Conservation (phyloP, 1,140 invertebrate genomes). For the Penaeus indicus region DNA sequence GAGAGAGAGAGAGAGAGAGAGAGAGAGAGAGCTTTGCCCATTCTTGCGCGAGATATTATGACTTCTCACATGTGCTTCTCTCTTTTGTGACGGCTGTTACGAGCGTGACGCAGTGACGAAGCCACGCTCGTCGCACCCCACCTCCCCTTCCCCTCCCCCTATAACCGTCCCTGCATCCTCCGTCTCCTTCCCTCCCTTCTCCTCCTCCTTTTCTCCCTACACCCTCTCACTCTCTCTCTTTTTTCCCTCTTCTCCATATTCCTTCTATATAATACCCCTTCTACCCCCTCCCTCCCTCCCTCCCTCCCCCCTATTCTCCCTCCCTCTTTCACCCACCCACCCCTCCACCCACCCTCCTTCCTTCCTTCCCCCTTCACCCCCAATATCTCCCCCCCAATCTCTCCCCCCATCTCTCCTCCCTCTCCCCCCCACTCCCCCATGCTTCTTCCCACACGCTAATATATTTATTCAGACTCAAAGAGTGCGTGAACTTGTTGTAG, state of each 20-base stretch:
- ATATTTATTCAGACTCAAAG: too few relatives aligned
- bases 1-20: too few relatives aligned
- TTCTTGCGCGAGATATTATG: too few relatives aligned
- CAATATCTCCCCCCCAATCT: neutral
- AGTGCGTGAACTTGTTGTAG: too few relatives aligned
- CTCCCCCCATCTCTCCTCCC: neutral
- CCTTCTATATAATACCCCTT: neutral
- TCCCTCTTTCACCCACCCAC: neutral
- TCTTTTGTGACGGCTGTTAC: too few relatives aligned
- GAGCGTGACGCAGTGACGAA: too few relatives aligned
- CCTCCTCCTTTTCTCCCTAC: neutral
- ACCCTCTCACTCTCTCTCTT: neutral
- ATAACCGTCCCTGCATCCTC: too few relatives aligned
- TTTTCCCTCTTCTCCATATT: neutral
- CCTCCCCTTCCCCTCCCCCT: too few relatives aligned
- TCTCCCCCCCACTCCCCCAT: neutral
- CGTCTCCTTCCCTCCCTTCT: neutral
- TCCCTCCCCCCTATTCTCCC: neutral
- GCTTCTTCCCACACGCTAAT: too few relatives aligned
- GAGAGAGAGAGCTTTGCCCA: too few relatives aligned
- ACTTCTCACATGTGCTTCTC: too few relatives aligned
- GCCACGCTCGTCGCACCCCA: too few relatives aligned
- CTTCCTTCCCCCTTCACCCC: neutral
- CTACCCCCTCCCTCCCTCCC: conserved; percentile 3
- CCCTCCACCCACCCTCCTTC: neutral